These are phyloP conservation scores for Pammene aurita DNA, from an alignment of 2,888 invertebrate species.

Conservation along the genomic window DNA sequence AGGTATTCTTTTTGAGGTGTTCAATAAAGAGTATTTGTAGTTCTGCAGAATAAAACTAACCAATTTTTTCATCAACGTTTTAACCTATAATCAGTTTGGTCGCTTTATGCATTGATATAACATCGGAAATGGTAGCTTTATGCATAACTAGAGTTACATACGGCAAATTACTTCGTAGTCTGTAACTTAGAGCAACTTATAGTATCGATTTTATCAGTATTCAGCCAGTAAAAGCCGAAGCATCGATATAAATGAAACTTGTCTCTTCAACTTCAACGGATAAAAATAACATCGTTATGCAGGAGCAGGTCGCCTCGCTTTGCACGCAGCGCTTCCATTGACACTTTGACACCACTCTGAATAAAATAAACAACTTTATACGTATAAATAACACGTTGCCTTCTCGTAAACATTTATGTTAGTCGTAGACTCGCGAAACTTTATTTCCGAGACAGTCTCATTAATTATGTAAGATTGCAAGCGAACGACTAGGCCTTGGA, in stretches of 20 bases:
- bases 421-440: background rate
- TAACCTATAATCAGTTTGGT: no score
- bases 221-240: background rate
- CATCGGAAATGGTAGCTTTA: no score
- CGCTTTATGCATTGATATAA: no score
- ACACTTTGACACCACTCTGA: constrained; percentile 10
- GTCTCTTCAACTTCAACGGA: background rate
- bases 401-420: constrained; percentile 10
- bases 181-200: background rate
- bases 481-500: constrained; percentile 30
- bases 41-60: no score
- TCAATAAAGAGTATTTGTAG: no score
- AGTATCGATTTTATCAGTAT: background rate
- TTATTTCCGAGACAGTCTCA: background rate
- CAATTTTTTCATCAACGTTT: no score
- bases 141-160: no score
- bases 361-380: constrained; percentile 17
- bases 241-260: background rate
- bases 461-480: constrained; percentile 22
- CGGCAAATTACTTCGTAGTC: background rate
- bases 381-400: background rate
- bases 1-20: no score
- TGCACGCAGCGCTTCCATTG: constrained; percentile 1
- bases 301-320: background rate
- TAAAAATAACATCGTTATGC: constrained; percentile 11